Conservation (phyloP, 2,888 invertebrate species). For the Drosophila emarginata region DNA sequence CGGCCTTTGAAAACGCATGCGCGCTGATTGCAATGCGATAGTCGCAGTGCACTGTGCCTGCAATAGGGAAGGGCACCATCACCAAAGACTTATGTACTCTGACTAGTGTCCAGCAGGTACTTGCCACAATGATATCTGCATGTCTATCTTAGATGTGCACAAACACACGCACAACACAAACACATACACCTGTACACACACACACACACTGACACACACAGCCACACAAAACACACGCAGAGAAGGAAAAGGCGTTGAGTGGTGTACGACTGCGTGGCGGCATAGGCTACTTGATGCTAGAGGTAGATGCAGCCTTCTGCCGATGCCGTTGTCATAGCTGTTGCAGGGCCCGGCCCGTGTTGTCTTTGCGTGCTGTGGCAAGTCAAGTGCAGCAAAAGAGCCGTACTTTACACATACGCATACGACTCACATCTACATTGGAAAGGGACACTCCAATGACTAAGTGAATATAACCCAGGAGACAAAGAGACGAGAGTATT, state of each 20-base stretch:
- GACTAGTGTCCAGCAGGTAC: conserved; percentile 70
- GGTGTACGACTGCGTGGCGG: conserved; percentile 65
- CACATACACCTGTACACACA: conserved; percentile 22
- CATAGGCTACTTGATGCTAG: conserved; percentile 48
- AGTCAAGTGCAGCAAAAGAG: conserved; percentile 69
- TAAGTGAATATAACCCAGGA: conserved; percentile 45
- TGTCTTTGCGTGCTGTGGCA: conserved; percentile 70
- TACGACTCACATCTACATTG: conserved; percentile 10
- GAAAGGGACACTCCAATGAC: conserved; percentile 30
- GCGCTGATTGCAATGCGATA: conserved; percentile 76
- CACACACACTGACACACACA: conserved; percentile 15
- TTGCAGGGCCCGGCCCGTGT: conserved; percentile 15
- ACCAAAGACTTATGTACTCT: conserved; percentile 54
- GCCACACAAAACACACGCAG: conserved; percentile 27
- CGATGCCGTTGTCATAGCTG: background rate
- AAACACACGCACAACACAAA: conserved; percentile 52
- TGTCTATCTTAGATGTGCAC: conserved; percentile 79
- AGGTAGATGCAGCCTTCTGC: conserved; percentile 30
- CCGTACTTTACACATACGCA: conserved; percentile 40
- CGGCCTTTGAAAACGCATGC: conserved; percentile 73
- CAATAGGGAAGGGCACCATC: conserved; percentile 21
- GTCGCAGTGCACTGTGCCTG: conserved; percentile 39
- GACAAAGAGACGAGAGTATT: conserved; percentile 19
- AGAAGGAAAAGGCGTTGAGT: conserved; percentile 65
- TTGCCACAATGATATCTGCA: conserved; percentile 79